Evolutionary conservation across 1,140 invertebrate genomes (phyloP).

Genomic region (Drosophila sturtevanti): DNA sequence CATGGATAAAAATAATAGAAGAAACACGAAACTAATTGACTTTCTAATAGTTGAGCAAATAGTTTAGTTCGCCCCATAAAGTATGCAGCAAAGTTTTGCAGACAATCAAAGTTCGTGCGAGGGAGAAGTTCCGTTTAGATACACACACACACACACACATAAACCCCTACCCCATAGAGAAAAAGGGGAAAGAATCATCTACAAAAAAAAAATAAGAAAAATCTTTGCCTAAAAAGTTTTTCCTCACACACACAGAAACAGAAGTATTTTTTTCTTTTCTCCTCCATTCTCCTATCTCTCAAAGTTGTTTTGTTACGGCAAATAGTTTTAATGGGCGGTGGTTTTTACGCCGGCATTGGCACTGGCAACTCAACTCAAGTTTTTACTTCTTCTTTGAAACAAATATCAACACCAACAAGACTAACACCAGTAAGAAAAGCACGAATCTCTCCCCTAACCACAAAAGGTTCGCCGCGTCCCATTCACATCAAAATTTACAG

Average conservation of each 20-base stretch:
- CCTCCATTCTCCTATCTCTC: slow-evolving; percentile 9
- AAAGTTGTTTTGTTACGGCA: slow-evolving; percentile 56
- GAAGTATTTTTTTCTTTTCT: background rate
- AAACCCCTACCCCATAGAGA: background rate
- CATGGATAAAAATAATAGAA: background rate
- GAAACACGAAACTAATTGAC: slow-evolving; percentile 14
- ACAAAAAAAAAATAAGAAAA: too few relatives aligned
- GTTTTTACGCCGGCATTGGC: slow-evolving; percentile 53
- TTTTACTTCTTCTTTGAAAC: slow-evolving; percentile 16
- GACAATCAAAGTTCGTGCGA: slow-evolving; percentile 18
- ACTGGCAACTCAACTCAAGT: slow-evolving; percentile 43
- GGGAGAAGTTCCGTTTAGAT: slow-evolving; percentile 17
- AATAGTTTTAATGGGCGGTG: slow-evolving; percentile 77
- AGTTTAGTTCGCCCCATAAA: slow-evolving; percentile 13
- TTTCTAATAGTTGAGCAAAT: slow-evolving; percentile 20
- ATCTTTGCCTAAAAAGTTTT: background rate
- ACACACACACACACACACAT: slow-evolving; percentile 29
- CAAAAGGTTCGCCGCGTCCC: background rate
- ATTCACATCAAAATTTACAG: slow-evolving; percentile 50
- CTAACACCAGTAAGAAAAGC: background rate
- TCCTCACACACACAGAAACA: slow-evolving; percentile 3
- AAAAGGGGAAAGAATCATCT: background rate
- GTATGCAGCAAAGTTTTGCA: slow-evolving; percentile 10
- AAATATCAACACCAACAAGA: background rate
- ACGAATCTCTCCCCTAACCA: background rate